Percentiles rank a stretch among this genome's conserved stretches.
Evolutionary conservation across 2,888 invertebrate species (phyloP).

Genomic region (Cylindroiulus punctatus): DNA sequence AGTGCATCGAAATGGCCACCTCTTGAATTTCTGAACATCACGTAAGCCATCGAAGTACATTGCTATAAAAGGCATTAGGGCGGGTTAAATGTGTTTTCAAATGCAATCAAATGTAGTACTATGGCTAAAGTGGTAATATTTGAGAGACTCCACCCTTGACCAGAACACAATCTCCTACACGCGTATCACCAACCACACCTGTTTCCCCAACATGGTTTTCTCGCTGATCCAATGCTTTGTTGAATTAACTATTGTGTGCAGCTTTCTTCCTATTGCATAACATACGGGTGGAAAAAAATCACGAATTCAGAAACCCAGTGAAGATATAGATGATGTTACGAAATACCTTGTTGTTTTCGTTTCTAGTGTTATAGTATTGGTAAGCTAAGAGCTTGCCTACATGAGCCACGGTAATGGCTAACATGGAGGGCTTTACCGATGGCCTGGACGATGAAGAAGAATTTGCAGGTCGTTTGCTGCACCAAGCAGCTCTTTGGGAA

Average conservation of each 20-base stretch:
- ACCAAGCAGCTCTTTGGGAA: constrained; percentile 88
- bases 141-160: constrained; percentile 6
- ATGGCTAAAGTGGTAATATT: background rate
- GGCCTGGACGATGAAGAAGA: constrained; percentile 71
- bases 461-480: constrained; percentile 80
- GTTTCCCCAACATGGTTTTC: constrained; percentile 15
- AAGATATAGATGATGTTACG: constrained; percentile 9
- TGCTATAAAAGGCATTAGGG: background rate
- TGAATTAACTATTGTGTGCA: background rate
- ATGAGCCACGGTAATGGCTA: background rate
- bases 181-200: constrained; percentile 24
- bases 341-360: background rate
- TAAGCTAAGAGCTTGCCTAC: background rate
- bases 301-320: background rate
- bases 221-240: background rate
- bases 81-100: background rate
- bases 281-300: background rate
- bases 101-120: background rate
- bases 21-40: background rate
- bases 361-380: background rate
- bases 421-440: constrained; percentile 36
- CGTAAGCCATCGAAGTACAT: background rate
- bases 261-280: background rate
- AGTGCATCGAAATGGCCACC: background rate
- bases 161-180: constrained; percentile 9